Evolutionary conservation across 2,113 vertebrate species (phyloP), one percentile per base, ranked within the genome.

Genomic region (Hystrix cristata): DNA sequence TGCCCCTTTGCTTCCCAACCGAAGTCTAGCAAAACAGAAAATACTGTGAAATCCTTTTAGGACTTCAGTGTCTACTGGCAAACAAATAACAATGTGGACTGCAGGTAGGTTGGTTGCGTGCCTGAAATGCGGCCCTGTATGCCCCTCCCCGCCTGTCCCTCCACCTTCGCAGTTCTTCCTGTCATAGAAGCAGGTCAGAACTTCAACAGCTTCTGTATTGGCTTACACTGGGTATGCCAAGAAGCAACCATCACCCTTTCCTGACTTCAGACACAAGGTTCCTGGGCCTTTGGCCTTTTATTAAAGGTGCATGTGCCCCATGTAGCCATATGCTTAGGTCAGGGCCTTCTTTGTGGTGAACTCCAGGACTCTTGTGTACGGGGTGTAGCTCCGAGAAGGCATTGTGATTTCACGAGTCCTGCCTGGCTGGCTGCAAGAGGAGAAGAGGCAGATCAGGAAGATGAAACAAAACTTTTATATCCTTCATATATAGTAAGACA

Each of bases 281-380:
- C 79, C 93, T 90, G 90, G 91, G 11, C 46, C n/a, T 82, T 84
- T 69, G 87, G 86, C 95, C 0, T 0, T 79, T 13, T 74, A 92
- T 57, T 19, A 71, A 72, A 95, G 96, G 97, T 59, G 48, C 0
- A 0, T 0, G 3, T 93, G 69, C 89, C 23, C 0, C n/a, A 38
- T 15, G 25, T 14, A 7, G 46, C 74, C 46, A 7, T 14, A 19
- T 3, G 69, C 96, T 97, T 98, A 98, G 85, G 98, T 97, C 67
- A 97, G 69, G 0, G 87, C 86, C 80, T 96, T 98, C 96, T 98
- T 99, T 21, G 98, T 94, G 69, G 98, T 99, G 0, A 99, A 98
- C 95, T 99, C 99, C 99, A 99, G 96, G 83, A 99, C 99, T 95
- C 99, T 99, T 94, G 99, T 99, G 97, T 99, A 99, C 0, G 99